These are phyloP conservation scores for Odontamblyopus rebecca DNA, from an alignment of 2,797 vertebrate genomes.

Conservation along the genomic window DNA sequence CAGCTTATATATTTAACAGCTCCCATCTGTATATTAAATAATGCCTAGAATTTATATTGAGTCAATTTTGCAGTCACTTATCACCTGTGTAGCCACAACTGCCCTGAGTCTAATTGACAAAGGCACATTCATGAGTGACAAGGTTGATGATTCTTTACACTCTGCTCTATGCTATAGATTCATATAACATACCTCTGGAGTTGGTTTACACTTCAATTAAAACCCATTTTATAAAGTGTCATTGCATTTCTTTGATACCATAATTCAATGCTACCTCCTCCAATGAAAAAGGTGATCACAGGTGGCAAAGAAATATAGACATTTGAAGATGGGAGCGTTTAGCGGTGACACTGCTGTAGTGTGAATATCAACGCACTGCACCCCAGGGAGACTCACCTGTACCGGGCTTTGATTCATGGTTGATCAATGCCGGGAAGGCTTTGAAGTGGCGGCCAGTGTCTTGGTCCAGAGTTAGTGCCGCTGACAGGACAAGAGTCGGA, in stretches of 20 bases:
- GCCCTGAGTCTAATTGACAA: too few species aligned
- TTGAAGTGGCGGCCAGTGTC: slow-evolving; percentile 25
- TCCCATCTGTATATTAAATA: too few species aligned
- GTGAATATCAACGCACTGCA: background rate
- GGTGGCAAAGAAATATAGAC: slow-evolving; percentile 23
- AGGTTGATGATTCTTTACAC: too few species aligned
- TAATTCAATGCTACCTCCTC: background rate
- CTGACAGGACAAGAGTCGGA: slow-evolving; percentile 20
- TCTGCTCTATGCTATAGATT: too few species aligned
- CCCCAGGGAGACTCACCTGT: slow-evolving; percentile 14
- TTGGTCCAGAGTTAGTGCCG: slow-evolving; percentile 16
- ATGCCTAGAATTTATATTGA: too few species aligned
- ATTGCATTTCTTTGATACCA: background rate
- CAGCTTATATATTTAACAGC: too few species aligned
- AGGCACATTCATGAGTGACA: too few species aligned
- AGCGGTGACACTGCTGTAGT: slow-evolving; percentile 7
- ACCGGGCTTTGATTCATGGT: slow-evolving; percentile 28
- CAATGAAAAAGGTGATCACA: background rate
- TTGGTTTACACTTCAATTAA: background rate
- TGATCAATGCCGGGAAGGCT: slow-evolving; percentile 38
- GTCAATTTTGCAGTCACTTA: too few species aligned
- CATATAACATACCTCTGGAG: background rate
- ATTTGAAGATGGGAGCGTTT: slow-evolving; percentile 15
- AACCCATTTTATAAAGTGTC: background rate
- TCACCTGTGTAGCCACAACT: too few species aligned